A percentile compares a stretch with the other conserved stretches of the same genome.
phyloP scores from a whole-genome alignment of 2,113 vertebrate species.

The Erythrocercus mccallii region DNA sequence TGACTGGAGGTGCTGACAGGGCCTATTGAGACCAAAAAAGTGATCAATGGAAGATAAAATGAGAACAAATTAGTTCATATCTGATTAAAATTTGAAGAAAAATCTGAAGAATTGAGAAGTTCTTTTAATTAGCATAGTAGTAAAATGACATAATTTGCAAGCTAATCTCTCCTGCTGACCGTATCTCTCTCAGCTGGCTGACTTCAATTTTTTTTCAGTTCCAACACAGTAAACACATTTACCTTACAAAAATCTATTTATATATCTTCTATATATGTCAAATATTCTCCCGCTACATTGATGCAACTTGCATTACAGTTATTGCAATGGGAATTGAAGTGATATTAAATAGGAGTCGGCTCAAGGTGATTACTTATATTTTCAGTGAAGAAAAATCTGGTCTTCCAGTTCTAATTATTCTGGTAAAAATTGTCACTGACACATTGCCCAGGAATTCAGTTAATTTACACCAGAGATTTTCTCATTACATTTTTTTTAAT shows the following conservation, averaged over 20 bases:
- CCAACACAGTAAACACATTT: not conserved
- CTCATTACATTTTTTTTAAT: conserved; percentile 19
- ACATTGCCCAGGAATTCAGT: not conserved
- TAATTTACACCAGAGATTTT: conserved; percentile 4
- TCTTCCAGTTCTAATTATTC: conserved; percentile 21
- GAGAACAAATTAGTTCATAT: not conserved
- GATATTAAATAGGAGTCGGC: not conserved
- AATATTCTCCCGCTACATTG: not conserved
- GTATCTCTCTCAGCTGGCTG: not conserved
- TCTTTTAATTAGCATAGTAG: not conserved
- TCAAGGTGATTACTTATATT: conserved; percentile 47
- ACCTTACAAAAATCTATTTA: not conserved
- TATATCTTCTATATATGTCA: not conserved
- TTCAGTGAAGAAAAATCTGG: not conserved
- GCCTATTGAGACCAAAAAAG: not conserved
- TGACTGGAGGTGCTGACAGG: not conserved
- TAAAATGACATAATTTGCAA: not conserved
- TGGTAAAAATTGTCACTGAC: not conserved
- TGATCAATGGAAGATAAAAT: not conserved
- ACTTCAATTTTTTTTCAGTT: not conserved
- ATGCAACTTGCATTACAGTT: not conserved
- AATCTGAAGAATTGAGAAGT: not conserved
- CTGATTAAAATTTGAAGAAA: too few relatives aligned
- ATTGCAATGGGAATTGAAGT: conserved; percentile 30
- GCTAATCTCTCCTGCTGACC: not conserved